A percentile compares a stretch with the other conserved stretches of the same genome.
These are phyloP conservation scores for Brachionus calyciflorus DNA, from an alignment of 1,140 invertebrate genomes.

Conservation along the genomic window DNA sequence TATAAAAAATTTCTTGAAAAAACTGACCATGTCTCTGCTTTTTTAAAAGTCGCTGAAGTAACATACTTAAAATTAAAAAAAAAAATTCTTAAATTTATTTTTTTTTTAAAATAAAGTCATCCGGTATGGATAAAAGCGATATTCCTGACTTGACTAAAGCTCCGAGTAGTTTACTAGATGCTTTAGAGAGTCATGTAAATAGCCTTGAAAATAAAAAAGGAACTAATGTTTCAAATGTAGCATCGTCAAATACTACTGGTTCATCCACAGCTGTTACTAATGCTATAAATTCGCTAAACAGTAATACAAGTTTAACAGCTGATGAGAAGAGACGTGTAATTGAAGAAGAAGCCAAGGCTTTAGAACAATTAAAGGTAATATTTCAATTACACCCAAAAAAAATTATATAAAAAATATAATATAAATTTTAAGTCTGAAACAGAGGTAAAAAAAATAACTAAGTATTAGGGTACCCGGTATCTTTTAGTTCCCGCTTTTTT, in stretches of 20 bases:
- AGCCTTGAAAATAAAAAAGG: slow-evolving; percentile 40
- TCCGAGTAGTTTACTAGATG: slow-evolving; percentile 94
- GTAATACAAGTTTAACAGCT: slow-evolving; percentile 20
- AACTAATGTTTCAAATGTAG: neutral
- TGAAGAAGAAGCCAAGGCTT: slow-evolving; percentile 44
- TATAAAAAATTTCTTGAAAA: slow-evolving; percentile 98
- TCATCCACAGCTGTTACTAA: neutral
- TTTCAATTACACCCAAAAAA: neutral
- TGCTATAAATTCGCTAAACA: slow-evolving; percentile 38
- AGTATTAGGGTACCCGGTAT: no score
- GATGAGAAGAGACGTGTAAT: slow-evolving; percentile 29
- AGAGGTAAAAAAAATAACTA: no score
- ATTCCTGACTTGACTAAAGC: slow-evolving; percentile 97
- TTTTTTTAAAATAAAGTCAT: slow-evolving; percentile 72
- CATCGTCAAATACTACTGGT: neutral
- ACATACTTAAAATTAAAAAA: slow-evolving; percentile 47
- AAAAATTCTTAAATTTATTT: slow-evolving; percentile 18
- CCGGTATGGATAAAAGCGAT: slow-evolving; percentile 97
- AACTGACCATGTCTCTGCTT: slow-evolving; percentile 97
- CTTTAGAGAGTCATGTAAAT: slow-evolving; percentile 85
- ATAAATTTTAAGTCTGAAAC: neutral
- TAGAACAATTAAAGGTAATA: slow-evolving; percentile 44
- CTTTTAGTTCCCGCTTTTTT: no score
- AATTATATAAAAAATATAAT: neutral
- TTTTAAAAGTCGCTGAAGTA: slow-evolving; percentile 91